Percentiles rank a stretch among this genome's conserved stretches.
These are phyloP conservation scores for Meloidogyne chitwoodi DNA, from an alignment of 1,140 invertebrate genomes.

Conservation along the genomic window DNA sequence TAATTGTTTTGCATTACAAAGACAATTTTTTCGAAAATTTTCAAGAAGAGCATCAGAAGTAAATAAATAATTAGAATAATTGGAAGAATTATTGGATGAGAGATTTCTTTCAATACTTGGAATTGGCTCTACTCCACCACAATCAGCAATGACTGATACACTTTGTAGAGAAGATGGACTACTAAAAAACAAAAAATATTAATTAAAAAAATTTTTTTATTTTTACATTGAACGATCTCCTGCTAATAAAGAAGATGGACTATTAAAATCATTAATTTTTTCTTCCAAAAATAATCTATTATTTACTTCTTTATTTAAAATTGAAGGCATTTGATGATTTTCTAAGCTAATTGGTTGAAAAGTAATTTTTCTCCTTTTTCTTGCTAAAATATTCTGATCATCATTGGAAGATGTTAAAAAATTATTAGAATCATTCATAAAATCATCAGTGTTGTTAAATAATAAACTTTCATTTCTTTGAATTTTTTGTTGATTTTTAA, in stretches of 20 bases:
- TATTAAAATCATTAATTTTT: neutral
- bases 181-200: neutral
- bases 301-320: neutral
- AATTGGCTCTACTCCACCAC: neutral
- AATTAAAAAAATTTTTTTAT: neutral
- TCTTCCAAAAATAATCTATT: neutral
- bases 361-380: neutral
- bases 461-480: neutral
- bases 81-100: neutral
- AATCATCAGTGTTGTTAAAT: neutral
- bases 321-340: neutral
- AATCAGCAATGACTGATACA: neutral
- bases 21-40: constrained; percentile 25
- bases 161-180: neutral
- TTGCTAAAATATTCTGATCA: neutral
- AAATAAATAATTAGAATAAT: constrained; percentile 16
- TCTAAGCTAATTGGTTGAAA: neutral
- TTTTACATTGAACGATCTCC: neutral
- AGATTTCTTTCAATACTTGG: neutral
- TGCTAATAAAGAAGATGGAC: neutral
- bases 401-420: neutral
- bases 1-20: constrained; percentile 20
- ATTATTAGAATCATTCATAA: neutral
- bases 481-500: neutral
- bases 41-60: constrained; percentile 23